Evolutionary conservation across 2,113 vertebrate species (phyloP), one percentile per base, ranked within the genome.

Genomic region (Oncorhynchus gorbuscha): DNA sequence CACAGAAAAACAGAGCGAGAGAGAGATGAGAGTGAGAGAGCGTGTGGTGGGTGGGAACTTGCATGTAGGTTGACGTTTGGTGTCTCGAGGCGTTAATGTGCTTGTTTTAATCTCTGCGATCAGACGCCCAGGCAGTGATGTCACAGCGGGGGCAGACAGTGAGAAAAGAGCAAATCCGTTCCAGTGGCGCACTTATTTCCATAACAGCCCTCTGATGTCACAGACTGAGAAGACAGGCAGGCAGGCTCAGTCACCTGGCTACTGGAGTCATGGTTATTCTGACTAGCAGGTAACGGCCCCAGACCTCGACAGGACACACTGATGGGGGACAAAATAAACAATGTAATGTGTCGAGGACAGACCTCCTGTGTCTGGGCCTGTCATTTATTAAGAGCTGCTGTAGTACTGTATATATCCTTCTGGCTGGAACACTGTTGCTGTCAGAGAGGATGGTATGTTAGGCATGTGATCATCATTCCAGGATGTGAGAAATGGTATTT

Each of bases 111-210:
- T 75, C 79, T 85, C 76, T 59, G 26, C 32, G 73, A 74, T 84
- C 69, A 85, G 84, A 86, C 79, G n/a, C 69, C 9, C 73, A 75
- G 84, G 71, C 78, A 72, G 81, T 89, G 89, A 86, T 72, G 87
- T 91, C 88, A 87, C 81, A 32, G 76, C 55, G 73, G 79, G 45
- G 67, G 79, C 81, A 85, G 88, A 89, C 86, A 12, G 80, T 77
- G 80, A 82, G 74, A n/a, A 69, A 69, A 26, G 64, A 73, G 87
- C 81, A 84, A 85, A 39, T 55, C 1, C 3, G 11, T 82, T 75
- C 80, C 75, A 68, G n/a, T 11, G 35, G 28, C 71, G 66, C 5
- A 6, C 71, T 28, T 24, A 81, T 55, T 88, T 72, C 87, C 88
- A 81, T 86, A 76, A 85, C 87, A 77, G 49, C 70, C 30, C 78